Evolutionary conservation across 2,113 vertebrate species (phyloP), one percentile per base, ranked within the genome.

Genomic region (Drymodes brunneopygia): DNA sequence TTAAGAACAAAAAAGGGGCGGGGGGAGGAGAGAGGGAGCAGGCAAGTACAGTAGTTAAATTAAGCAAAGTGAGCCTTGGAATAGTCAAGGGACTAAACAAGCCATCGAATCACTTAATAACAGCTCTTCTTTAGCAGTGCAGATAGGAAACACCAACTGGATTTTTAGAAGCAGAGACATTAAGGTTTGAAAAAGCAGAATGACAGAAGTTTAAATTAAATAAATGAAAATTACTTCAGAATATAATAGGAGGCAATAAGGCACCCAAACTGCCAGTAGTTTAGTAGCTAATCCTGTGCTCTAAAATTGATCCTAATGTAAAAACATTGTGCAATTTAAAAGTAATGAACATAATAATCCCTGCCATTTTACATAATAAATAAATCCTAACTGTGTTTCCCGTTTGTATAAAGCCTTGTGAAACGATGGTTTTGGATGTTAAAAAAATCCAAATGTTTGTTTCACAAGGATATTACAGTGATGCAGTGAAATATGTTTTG

Each of bases 181-280:
- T 94, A 88, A 61, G 74, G 96, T 64, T 85, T 91, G 94, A 94
- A 93, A 92, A 67, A 82, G 93, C 71, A 81, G 58, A 92, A 78
- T 78, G 94, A 75, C 80, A 73, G 82, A 90, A 92, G 78, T 90
- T 93, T 70, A 96, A 93, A 96, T 94, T 90, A 96, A 98, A 97
- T 93, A 93, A 97, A 97, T 94, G 92, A 97, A 94, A 97, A 97
- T 97, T 94, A 94, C 88, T 97, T 97, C 54, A 40, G 94, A 96
- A 85, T 96, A 91, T 96, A 97, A 97, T 90, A 87, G 90, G 93
- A 96, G 90, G 91, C 95, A 97, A 97, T 94, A 97, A 97, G 95
- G 93, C 50, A 95, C 95, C 94, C 60, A 86, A 97, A 97, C 86
- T 97, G 81, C 70, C 77, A 97, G 88, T 44, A 95, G 96, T 97